Conservation (phyloP, 1,140 invertebrate genomes). For the Sitophilus oryzae region DNA sequence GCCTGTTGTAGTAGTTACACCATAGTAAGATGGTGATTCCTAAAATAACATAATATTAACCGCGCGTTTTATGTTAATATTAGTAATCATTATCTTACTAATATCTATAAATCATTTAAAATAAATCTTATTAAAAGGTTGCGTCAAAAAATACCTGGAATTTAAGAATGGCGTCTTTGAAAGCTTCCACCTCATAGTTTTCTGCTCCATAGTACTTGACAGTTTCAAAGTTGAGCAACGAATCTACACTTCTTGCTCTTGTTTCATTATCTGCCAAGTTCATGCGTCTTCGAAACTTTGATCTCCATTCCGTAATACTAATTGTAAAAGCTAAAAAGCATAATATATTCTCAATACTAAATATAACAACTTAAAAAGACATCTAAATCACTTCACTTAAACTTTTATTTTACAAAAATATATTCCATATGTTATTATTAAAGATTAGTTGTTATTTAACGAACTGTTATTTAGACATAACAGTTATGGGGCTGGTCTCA, state of each 20-base stretch:
- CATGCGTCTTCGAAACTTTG: constrained; percentile 87
- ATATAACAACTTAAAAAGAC: too few relatives aligned
- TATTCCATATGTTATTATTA: too few relatives aligned
- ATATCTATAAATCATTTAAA: background rate
- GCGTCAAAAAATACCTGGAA: constrained; percentile 61
- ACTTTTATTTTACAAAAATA: too few relatives aligned
- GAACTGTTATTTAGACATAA: too few relatives aligned
- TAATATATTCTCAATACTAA: background rate
- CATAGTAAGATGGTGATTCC: constrained; percentile 16
- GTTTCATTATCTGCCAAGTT: constrained; percentile 89
- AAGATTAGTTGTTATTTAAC: too few relatives aligned
- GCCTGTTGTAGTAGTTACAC: background rate
- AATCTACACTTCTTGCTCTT: constrained; percentile 86
- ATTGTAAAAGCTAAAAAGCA: constrained; percentile 71
- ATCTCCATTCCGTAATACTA: constrained; percentile 89
- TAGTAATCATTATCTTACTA: constrained; percentile 18
- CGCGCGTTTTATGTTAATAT: constrained; percentile 11
- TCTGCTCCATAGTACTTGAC: constrained; percentile 97
- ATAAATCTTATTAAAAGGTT: background rate
- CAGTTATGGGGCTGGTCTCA: too few relatives aligned
- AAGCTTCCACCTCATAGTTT: constrained; percentile 80
- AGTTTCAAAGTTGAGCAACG: constrained; percentile 94
- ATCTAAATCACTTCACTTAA: too few relatives aligned
- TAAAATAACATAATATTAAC: constrained; percentile 17
- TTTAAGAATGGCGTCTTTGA: constrained; percentile 71